Evolutionary conservation across 2,888 invertebrate genomes (phyloP).

Genomic region (Pediacus dermestoides): DNA sequence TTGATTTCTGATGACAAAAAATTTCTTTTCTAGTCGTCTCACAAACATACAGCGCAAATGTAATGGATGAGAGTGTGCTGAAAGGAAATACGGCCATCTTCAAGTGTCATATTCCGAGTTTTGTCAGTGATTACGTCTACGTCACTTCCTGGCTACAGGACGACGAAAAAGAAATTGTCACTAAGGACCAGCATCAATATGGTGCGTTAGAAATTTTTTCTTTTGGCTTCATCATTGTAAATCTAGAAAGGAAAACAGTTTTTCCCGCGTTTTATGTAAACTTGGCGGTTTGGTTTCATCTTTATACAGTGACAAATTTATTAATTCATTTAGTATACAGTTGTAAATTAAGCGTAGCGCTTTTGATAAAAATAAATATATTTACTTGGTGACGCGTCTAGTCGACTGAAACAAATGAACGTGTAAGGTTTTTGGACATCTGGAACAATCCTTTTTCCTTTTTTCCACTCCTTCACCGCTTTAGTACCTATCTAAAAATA

Average conservation of each 20-base stretch:
- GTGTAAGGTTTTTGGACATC: conserved; percentile 39
- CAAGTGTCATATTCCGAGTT: conserved; percentile 91
- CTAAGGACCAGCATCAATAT: conserved; percentile 41
- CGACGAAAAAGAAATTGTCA: conserved; percentile 62
- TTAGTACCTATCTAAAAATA: too few species aligned
- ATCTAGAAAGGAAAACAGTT: conserved; percentile 5
- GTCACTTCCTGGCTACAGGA: conserved; percentile 85
- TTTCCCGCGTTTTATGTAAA: background rate
- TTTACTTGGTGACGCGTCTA: too few species aligned
- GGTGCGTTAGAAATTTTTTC: conserved; percentile 34
- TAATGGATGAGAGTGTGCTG: conserved; percentile 89
- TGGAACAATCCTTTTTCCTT: conserved; percentile 36
- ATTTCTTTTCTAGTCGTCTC: conserved; percentile 75
- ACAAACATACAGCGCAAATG: conserved; percentile 84
- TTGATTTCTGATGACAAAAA: too few species aligned
- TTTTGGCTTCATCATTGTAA: background rate
- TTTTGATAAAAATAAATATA: too few species aligned
- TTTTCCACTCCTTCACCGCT: conserved; percentile 19
- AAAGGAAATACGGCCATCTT: conserved; percentile 87
- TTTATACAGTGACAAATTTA: conserved; percentile 3
- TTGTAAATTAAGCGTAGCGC: too few species aligned
- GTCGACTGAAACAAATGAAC: too few species aligned
- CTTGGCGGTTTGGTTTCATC: conserved; percentile 6
- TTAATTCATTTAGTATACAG: too few species aligned
- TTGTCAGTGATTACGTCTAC: conserved; percentile 85